These are phyloP conservation scores for Fregata magnificens DNA, from an alignment of 2,113 vertebrate genomes.

Conservation along the genomic window DNA sequence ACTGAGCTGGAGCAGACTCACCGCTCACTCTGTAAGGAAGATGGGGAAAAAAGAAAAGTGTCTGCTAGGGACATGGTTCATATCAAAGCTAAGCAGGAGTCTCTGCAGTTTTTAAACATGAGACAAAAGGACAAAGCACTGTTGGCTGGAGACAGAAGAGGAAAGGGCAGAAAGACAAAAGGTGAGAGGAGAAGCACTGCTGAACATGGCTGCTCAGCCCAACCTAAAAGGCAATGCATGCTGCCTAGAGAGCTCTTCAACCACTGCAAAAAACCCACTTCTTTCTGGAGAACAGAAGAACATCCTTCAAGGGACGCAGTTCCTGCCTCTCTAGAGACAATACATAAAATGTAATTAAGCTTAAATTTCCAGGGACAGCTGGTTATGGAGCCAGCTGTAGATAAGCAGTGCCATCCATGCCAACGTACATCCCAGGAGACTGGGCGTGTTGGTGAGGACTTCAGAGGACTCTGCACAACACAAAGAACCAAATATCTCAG, in stretches of 20 bases:
- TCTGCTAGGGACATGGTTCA: background rate
- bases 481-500: rapidly evolving
- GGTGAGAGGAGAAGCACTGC: background rate
- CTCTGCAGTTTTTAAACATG: background rate
- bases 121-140: background rate
- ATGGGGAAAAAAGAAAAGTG: background rate
- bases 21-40: background rate
- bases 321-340: background rate
- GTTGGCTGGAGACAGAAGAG: background rate
- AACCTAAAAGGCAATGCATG: background rate
- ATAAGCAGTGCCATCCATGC: background rate
- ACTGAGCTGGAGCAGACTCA: background rate
- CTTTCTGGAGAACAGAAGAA: background rate
- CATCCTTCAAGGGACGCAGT: background rate
- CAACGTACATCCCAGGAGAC: background rate
- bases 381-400: background rate
- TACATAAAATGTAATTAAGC: background rate
- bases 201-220: background rate
- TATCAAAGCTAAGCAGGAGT: background rate
- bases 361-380: background rate
- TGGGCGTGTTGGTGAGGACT: background rate
- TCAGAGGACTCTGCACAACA: background rate
- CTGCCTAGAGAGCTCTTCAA: background rate
- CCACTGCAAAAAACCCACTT: background rate
- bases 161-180: background rate